Evolutionary conservation across 2,888 invertebrate species (phyloP).

Genomic region (Neelides folsomi): DNA sequence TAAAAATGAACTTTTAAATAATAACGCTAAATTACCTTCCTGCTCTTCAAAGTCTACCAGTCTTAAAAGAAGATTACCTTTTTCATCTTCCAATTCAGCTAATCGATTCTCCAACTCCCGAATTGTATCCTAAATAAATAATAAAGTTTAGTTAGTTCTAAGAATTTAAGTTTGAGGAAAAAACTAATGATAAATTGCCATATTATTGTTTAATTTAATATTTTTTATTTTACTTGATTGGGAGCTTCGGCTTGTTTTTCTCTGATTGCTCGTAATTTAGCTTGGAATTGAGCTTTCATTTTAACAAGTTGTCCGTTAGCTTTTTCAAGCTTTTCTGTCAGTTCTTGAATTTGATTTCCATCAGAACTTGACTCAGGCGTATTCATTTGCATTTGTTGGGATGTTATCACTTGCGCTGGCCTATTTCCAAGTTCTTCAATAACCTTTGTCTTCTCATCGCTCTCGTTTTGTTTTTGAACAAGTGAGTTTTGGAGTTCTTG

Average conservation of each 20-base stretch:
- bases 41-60: conserved; percentile 65
- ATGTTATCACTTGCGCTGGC: no score
- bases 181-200: no score
- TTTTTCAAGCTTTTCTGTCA: conserved; percentile 45
- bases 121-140: conserved; percentile 14
- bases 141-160: background rate
- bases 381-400: no score
- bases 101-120: conserved; percentile 39
- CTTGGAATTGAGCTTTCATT: conserved; percentile 48
- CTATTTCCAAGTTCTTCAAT: background rate
- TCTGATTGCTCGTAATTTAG: conserved; percentile 15
- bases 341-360: no score
- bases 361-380: no score
- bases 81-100: conserved; percentile 76
- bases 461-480: no score
- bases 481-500: no score
- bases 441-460: conserved; percentile 3
- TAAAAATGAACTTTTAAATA: no score
- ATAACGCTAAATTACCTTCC: conserved; percentile 42
- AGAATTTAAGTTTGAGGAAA: no score
- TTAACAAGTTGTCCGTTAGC: conserved; percentile 50
- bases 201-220: conserved; percentile 1
- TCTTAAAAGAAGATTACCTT: conserved; percentile 75
- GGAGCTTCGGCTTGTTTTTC: background rate
- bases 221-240: background rate